Base-by-base conservation (phyloP, 1,140 invertebrate species). In the Lasioglossum baleicum region DNA sequence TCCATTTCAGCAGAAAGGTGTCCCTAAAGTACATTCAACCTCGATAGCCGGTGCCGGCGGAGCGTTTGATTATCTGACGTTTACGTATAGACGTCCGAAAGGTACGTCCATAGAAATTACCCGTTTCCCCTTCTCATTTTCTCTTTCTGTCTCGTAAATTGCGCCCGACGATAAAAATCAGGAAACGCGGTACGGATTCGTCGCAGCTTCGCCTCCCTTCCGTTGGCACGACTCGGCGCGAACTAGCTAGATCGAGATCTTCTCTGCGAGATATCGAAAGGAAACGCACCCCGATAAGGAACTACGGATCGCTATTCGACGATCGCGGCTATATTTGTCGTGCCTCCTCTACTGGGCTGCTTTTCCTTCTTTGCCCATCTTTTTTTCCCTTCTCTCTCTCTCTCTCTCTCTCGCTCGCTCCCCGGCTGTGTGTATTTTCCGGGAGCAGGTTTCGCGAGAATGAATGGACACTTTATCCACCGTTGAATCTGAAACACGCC, bases 381-480 rank as follows among this genome's bases (percentile, higher is more conserved):
- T 76, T 73, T 65, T 63, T 22, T 1, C 2, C n/a, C 20, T 7
- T 20, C 7, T 7, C n/a, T 35, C 7, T 63, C 17, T 73, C 64
- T 17, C 44, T 7, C 31, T 64, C 26, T 69, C 64, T 75, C 72
- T 53, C 63, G 61, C 13, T 11, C 10, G 13, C 22, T 20, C 0
- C 15, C 20, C n/a, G 40, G 4, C 48, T 56, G 44, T 77, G 75
- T 75, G 79, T 83, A 86, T 79, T 85, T 87, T 75, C 79, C 67
- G 68, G 73, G 40, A 73, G 81, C 81, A 64, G 72, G 83, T 80
- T 82, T 76, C 64, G 79, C 60, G 81, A 88, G 76, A 85, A 88
- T 83, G 85, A 88, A 88, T 88, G 87, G 87, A 87, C 77, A 88
- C 76, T 86, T 86, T 88, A 88, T 88, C 87, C 84, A 53, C 51